Evolutionary conservation across 2,113 vertebrate genomes (phyloP).

Genomic region (Pitta sordida): DNA sequence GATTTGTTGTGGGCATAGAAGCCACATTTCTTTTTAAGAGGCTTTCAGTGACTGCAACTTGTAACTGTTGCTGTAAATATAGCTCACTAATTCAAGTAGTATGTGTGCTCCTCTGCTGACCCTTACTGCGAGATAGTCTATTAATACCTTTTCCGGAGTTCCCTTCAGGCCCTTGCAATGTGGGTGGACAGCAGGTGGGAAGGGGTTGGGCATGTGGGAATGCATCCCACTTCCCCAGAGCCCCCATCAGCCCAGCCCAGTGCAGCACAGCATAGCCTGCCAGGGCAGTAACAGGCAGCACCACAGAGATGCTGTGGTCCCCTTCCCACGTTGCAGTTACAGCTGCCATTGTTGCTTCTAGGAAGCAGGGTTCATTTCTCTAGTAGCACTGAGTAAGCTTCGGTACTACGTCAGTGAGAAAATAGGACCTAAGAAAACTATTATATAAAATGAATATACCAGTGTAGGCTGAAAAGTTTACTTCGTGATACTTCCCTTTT

Average conservation of each 20-base stretch:
- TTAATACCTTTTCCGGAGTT: constrained; percentile 1
- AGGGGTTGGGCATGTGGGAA: not conserved
- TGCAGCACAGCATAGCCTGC: not conserved
- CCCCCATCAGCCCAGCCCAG: not conserved
- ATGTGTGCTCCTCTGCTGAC: not conserved
- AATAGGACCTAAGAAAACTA: not conserved
- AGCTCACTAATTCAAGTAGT: constrained; percentile 2
- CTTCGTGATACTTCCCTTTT: not conserved
- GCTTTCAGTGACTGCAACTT: not conserved
- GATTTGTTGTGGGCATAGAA: not conserved
- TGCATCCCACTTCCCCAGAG: not conserved
- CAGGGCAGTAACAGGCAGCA: not conserved
- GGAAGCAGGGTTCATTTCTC: not conserved
- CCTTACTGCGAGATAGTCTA: not conserved
- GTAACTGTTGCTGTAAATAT: not conserved
- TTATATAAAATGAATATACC: not conserved
- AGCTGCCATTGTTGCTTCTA: not conserved
- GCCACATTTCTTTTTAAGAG: not conserved
- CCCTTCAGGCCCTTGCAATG: not conserved
- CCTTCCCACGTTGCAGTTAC: not conserved
- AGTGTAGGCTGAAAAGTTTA: not conserved
- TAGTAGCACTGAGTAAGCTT: not conserved
- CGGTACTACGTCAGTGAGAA: not conserved
- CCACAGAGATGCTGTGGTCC: not conserved
- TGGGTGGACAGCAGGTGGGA: constrained; percentile 15